Evolutionary conservation across 2,797 vertebrate genomes (phyloP), one percentile per base, ranked within the genome.

Genomic region (Hozukius guyotensis): DNA sequence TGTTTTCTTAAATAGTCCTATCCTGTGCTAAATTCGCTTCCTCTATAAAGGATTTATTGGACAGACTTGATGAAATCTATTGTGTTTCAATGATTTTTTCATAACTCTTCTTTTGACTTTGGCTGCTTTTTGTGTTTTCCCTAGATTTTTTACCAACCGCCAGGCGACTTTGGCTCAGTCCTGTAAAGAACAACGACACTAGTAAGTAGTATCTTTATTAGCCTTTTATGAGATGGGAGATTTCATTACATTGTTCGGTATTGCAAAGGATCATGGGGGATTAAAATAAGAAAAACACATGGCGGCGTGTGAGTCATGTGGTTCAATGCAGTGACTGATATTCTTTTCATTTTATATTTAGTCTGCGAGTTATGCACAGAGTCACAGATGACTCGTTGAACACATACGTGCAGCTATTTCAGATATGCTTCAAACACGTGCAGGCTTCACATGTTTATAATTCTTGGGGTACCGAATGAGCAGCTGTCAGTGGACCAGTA

Each of bases 291-390:
- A n/a, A 4, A 67, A 77, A 79, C 82, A 85, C 32, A 75, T 75
- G 74, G 68, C 61, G 56, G 74, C 75, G 1, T n/a, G 29, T 11
- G 55, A 31, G n/a, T 32, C 53, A 16, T 18, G 70, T 31, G 69
- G 56, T 72, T 66, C 64, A 67, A 31, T 66, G 72, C 81, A 61
- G 12, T 13, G 36, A 62, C 4, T 71, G 57, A 82, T 42, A 62
- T 70, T 2, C 66, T 56, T 85, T 82, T 87, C 49, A 71, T 79
- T 85, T 87, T 91, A 92, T 89, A 92, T 93, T 92, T 93, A 93
- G 86, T 72, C 69, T 60, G 22, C 2, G 16, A 88, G 74, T 76
- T 82, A 75, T 84, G 71, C 66, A 61, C 60, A 22, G 24, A 59
- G 49, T 82, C 81, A 83, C 74, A 83, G 64, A 73, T 82, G 80